phyloP scores from a whole-genome alignment of 2,113 vertebrate species.

The Pyrgilauda ruficollis region DNA sequence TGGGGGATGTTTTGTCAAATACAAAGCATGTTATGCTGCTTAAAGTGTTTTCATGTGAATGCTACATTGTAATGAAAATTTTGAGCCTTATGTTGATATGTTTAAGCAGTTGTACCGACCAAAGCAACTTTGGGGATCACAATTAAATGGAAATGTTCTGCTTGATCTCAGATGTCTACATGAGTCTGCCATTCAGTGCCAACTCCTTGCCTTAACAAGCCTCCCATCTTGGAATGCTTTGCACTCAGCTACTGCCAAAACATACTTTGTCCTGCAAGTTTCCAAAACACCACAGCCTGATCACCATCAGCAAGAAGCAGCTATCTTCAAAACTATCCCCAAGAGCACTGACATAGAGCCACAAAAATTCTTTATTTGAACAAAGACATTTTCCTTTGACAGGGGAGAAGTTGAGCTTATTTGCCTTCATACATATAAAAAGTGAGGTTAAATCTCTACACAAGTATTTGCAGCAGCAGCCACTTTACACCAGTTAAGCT shows the following conservation, averaged over 20 bases:
- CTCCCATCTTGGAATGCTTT: neutral
- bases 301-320: neutral
- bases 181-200: neutral
- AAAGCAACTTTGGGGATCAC: constrained; percentile 69
- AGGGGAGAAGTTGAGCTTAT: neutral
- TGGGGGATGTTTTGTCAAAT: constrained; percentile 62
- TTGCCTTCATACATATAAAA: neutral
- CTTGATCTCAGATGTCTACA: constrained; percentile 42
- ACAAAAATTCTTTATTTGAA: neutral
- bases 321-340: neutral
- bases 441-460: neutral
- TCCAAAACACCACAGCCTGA: neutral
- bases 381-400: neutral
- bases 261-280: neutral
- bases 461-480: neutral
- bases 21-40: constrained; percentile 74
- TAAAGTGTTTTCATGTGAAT: constrained; percentile 73
- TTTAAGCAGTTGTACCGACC: constrained; percentile 67
- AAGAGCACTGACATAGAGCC: neutral
- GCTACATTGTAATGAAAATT: constrained; percentile 71
- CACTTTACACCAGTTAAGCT: neutral
- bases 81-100: constrained; percentile 69
- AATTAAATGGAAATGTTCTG: constrained; percentile 74
- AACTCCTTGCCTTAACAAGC: neutral
- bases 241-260: neutral